Base-by-base conservation (phyloP, 2,888 invertebrate species). In the Uloborus plumipes region DNA sequence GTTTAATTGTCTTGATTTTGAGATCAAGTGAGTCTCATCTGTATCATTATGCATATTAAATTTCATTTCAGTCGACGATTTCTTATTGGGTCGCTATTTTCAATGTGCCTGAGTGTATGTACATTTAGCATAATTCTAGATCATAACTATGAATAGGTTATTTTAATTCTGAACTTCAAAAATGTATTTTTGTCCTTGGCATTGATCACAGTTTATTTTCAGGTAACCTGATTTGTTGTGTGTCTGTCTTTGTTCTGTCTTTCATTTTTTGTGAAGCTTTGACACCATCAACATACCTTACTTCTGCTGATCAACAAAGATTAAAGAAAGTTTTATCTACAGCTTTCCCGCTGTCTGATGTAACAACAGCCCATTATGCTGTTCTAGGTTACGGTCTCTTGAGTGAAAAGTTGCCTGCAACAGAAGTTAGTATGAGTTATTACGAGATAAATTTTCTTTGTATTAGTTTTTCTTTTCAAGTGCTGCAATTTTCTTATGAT, bases 331-430 rank as follows among this genome's bases (percentile, higher is more conserved):
- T 89, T 9, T 89, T 90, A 87, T 87, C 88, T 53, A 85, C 87
- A 15, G 88, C 88, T 7, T 86, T 86, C 20, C 89, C 89, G 1
- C 88, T 79, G 62, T 66, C 58, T 22, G 90, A 90, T 85, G 86
- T 88, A 26, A 86, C 88, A 11, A 89, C 92, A 6, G 89, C 94
- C 49, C 94, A 95, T 88, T 94, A 94, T 90, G 93, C 94, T 3
- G 91, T 93, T 0, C 91, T 93, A 74, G 96, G 95, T 65, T 91
- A 93, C 76, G 92, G 92, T 86, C 89, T 93, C 64, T 90, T 95
- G 1, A 93, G 92, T 86, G 91, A 92, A 85, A 89, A 91, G 16
- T 88, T 93, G 81, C 92, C 90, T 65, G 91, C 89, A 81, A 88
- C 87, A 22, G 86, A 88, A 86, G 88, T 89, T 85, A 13, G n/a